Conservation (phyloP, 2,113 vertebrate genomes). For the Scolopax mira region DNA sequence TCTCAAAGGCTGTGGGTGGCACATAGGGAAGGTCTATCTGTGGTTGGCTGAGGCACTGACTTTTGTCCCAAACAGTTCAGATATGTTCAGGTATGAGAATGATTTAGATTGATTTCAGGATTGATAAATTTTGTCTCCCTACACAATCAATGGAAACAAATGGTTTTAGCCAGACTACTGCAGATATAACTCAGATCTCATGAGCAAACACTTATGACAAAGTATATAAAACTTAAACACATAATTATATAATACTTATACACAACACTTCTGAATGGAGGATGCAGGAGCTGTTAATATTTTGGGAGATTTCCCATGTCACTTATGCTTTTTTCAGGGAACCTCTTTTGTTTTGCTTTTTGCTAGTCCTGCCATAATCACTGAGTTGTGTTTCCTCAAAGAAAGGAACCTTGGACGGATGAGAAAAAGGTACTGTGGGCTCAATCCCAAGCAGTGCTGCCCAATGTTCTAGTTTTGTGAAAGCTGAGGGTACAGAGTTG, state of each 20-base stretch:
- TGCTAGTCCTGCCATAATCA: not conserved
- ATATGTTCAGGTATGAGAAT: not conserved
- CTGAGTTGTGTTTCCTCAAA: not conserved
- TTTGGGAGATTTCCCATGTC: not conserved
- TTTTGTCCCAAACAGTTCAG: not conserved
- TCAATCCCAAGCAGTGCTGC: not conserved
- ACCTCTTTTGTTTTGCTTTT: not conserved
- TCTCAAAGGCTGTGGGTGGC: not conserved
- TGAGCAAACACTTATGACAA: not conserved
- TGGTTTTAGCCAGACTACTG: not conserved
- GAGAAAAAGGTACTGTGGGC: not conserved
- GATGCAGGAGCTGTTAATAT: not conserved
- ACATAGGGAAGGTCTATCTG: not conserved
- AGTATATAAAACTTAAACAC: not conserved
- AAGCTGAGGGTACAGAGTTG: not conserved
- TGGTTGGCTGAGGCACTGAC: not conserved
- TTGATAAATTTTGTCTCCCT: not conserved
- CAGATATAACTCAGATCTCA: not conserved
- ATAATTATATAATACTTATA: too few relatives aligned
- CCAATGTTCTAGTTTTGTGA: not conserved
- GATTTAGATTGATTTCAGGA: not conserved
- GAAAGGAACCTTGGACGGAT: not conserved
- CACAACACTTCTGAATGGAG: not conserved
- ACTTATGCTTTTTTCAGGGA: not conserved
- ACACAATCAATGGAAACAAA: not conserved